These are phyloP conservation scores for Chrysopilus asiliformis DNA, from an alignment of 2,888 invertebrate genomes.

Conservation along the genomic window DNA sequence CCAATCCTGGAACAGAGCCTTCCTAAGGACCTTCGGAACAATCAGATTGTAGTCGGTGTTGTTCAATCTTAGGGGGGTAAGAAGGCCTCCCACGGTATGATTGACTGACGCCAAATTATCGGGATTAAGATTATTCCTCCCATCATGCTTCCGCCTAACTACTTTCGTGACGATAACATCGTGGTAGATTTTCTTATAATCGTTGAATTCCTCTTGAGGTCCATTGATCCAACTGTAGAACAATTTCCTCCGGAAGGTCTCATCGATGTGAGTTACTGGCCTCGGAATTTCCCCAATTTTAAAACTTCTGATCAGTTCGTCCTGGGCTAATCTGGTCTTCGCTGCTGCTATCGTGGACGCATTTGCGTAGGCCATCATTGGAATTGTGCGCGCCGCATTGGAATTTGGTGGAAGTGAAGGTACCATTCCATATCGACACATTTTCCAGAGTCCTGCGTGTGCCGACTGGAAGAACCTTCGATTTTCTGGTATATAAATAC, in stretches of 20 bases:
- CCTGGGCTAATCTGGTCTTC: slow-evolving; percentile 21
- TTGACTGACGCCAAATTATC: slow-evolving; percentile 22
- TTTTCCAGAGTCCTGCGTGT: slow-evolving; percentile 55
- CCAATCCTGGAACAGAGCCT: slow-evolving; percentile 30
- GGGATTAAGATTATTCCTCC: slow-evolving; percentile 26
- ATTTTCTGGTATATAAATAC: slow-evolving; percentile 42
- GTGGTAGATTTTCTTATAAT: slow-evolving; percentile 25
- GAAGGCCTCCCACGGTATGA: slow-evolving; percentile 23
- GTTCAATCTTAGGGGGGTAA: slow-evolving; percentile 26
- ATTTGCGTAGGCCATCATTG: slow-evolving; percentile 21
- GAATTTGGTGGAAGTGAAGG: slow-evolving; percentile 39
- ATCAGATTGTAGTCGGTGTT: slow-evolving; percentile 28
- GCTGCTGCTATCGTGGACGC: slow-evolving; percentile 26
- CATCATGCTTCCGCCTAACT: slow-evolving; percentile 18
- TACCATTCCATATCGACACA: slow-evolving; percentile 30
- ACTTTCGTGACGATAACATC: slow-evolving; percentile 12
- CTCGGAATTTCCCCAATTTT: too few relatives aligned
- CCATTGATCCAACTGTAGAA: slow-evolving; percentile 34
- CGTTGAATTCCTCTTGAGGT: slow-evolving; percentile 25
- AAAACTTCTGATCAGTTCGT: slow-evolving; percentile 18
- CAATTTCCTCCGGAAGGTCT: slow-evolving; percentile 26
- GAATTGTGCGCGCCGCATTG: slow-evolving; percentile 41
- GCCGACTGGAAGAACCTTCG: slow-evolving; percentile 49
- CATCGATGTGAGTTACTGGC: too few relatives aligned
- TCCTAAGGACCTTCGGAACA: slow-evolving; percentile 29